Evolutionary conservation across 2,888 invertebrate genomes (phyloP), one percentile per base, ranked within the genome.

Genomic region (Hypsopygia costalis): DNA sequence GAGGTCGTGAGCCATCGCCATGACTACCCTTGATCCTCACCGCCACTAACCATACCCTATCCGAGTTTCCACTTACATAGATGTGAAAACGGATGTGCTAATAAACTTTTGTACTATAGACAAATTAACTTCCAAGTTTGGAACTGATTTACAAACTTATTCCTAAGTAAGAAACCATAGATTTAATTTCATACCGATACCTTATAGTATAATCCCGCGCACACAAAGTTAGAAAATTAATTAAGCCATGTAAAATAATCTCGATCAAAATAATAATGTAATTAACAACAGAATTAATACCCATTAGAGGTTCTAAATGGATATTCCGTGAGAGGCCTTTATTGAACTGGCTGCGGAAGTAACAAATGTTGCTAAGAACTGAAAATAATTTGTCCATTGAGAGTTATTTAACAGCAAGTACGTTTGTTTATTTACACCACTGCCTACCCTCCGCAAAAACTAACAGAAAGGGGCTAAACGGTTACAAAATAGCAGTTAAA

Each of bases 1-100:
- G 77, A 80, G 77, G 71, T 71, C 69, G 74, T 59, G 68, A 62
- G 66, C 63, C 67, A 79, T 77, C 75, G 74, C 64, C 77, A 79
- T 79, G 81, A 62, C 75, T 79, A 83, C 82, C 69, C 78, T 68
- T 69, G 71, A 75, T 72, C 72, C 67, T 53, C 41, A 54, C 48
- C 57, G 41, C 54, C 52, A 44, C 49, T 52, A 55, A 57, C 54
- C 58, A 51, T 52, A 51, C 52, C 50, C 55, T 48, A 51, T 47
- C 48, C 52, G 47, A 48, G 56, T 62, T 62, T 58, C 55, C 49
- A 42, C 43, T 51, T 55, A 46, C 57, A 53, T 51, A 53, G 51
- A 53, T 49, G 48, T 46, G 50, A 53, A 46, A 52, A 51, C 47
- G 49, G 48, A 46, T 47, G 44, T 40, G 34, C 32, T 21, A 9